Evolutionary conservation across 2,113 vertebrate genomes (phyloP).

Genomic region (Ceyx melanurus): DNA sequence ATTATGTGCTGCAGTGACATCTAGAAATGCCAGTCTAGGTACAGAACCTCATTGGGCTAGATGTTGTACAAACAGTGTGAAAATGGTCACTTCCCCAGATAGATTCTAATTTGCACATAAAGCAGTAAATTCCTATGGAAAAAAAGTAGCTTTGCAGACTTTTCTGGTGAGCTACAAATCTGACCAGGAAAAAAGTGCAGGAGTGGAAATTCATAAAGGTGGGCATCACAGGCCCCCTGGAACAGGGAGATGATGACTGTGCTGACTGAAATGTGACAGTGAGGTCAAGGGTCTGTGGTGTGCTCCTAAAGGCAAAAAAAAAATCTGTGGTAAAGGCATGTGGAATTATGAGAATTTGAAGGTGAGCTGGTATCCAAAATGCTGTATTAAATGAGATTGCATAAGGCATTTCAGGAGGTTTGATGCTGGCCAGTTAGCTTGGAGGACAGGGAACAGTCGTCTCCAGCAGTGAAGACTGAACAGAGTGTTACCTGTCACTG

Average conservation of each 20-base stretch:
- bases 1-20: neutral
- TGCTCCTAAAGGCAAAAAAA: neutral
- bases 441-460: neutral
- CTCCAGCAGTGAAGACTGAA: neutral
- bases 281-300: neutral
- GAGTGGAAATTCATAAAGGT: neutral
- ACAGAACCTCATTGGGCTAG: neutral
- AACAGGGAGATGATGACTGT: neutral
- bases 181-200: neutral
- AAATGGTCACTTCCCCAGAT: neutral
- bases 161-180: neutral
- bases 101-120: neutral
- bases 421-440: neutral
- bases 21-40: neutral
- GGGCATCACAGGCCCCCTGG: no score
- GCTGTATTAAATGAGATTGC: neutral
- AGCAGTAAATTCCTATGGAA: neutral
- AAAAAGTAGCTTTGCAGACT: neutral
- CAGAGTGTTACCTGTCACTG: neutral
- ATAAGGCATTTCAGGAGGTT: neutral
- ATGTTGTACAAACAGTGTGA: neutral
- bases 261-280: rapidly evolving
- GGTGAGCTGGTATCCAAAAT: neutral
- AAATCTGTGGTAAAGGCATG: neutral
- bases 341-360: neutral